Percentiles rank a stretch among this genome's conserved stretches.
These are phyloP conservation scores for Mustelus asterias DNA, from an alignment of 2,113 vertebrate species.

Conservation along the genomic window DNA sequence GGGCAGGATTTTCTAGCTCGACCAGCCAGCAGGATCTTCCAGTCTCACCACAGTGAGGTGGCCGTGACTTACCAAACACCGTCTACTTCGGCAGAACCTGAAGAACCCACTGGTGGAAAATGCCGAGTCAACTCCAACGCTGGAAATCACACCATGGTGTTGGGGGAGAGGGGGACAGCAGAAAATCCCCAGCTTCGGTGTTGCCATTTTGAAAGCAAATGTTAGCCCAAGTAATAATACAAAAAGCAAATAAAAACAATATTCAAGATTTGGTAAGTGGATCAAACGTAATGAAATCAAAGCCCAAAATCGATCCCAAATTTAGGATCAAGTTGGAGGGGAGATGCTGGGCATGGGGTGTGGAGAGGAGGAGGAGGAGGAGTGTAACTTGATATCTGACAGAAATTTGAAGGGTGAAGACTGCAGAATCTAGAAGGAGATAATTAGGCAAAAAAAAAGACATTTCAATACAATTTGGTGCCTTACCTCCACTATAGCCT, in stretches of 20 bases:
- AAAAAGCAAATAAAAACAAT: not conserved
- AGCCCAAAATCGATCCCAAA: not conserved
- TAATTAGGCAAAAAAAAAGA: not conserved
- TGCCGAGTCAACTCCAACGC: too few species aligned
- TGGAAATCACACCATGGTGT: too few species aligned
- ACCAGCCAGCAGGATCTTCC: too few species aligned
- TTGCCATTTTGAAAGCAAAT: not conserved
- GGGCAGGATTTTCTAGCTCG: not conserved
- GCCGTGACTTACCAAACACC: too few species aligned
- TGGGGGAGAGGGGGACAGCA: too few species aligned
- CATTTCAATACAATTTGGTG: conserved; percentile 39
- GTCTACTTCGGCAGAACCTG: too few species aligned
- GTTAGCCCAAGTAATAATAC: not conserved
- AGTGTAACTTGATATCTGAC: not conserved
- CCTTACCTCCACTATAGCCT: conserved; percentile 86
- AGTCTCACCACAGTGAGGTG: too few species aligned
- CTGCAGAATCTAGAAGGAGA: not conserved
- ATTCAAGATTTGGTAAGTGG: not conserved
- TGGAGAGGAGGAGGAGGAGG: too few species aligned
- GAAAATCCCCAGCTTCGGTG: too few species aligned
- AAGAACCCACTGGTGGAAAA: too few species aligned
- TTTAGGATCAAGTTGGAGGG: not conserved
- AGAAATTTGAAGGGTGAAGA: not conserved
- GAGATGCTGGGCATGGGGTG: too few species aligned
- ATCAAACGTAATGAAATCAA: not conserved